Evolutionary conservation across 2,113 vertebrate genomes (phyloP), one percentile per base, ranked within the genome.

Genomic region (Ctenodactylus gundi): DNA sequence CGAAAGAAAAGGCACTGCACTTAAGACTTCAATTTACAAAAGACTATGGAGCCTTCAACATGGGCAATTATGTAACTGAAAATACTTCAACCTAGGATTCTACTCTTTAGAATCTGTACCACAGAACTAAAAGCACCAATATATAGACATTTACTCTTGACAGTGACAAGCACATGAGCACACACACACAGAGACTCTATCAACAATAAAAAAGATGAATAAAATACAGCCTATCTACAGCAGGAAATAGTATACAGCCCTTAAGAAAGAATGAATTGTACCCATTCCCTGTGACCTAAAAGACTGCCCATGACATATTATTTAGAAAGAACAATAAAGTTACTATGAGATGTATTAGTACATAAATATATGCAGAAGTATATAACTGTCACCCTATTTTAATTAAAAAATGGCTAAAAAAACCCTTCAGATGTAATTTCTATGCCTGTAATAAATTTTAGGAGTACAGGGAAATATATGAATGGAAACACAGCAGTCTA

Each of bases 11-110:
- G 49, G 39, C 20, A 64, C 49, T 70, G 51, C 14, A 70, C 44
- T 73, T 60, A 80, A 39, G 29, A 29, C 93, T 91, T 91, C 85
- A 64, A 39, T 88, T 88, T 93, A 78, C 15, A 86, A 92, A 92
- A 93, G 78, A 75, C 57, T 36, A 87, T 1, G 18, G n/a, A 68
- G 49, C 55, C 73, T 75, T 75, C 80, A 70, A 14, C 49, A 39
- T 4, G 11, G 57, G 78, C 86, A 86, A 84, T 80, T 81, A 80
- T 15, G 58, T 44, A 60, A 80, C 0, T 93, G 49, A 62, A 93
- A 67, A 89, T 62, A 90, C 91, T 93, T 85, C 68, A 94, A 57
- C 41, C 57, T 36, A 68, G n/a, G 27, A 31, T 65, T 78, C 72
- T 18, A 64, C 67, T 72, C 88, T 73, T 31, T 65, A 57, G 60